Evolutionary conservation across 1,140 invertebrate genomes (phyloP).

Genomic region (Whitmania pigra): DNA sequence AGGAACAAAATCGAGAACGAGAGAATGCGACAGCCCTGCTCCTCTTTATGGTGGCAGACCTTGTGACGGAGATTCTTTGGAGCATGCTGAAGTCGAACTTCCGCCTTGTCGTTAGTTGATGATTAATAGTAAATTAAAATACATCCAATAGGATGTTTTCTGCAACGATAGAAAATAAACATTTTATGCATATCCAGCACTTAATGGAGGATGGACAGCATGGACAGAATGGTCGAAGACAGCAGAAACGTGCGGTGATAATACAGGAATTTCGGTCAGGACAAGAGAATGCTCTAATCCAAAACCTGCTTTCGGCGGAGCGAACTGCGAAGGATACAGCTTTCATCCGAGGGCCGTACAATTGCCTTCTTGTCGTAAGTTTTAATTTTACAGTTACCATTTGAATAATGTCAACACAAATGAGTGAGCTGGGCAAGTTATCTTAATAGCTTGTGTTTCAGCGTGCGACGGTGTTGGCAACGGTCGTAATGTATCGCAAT

Average conservation of each 20-base stretch:
- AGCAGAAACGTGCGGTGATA: slow-evolving; percentile 44
- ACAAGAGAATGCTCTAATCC: slow-evolving; percentile 55
- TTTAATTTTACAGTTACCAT: too few relatives aligned
- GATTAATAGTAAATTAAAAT: too few relatives aligned
- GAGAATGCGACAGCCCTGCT: slow-evolving; percentile 54
- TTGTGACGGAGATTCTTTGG: slow-evolving; percentile 48
- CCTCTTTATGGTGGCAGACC: slow-evolving; percentile 51
- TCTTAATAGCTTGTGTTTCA: slow-evolving; percentile 51
- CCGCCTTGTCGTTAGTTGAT: too few relatives aligned
- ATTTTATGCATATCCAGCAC: neutral
- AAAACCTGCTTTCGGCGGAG: slow-evolving; percentile 48
- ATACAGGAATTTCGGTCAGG: slow-evolving; percentile 55
- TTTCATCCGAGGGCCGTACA: neutral
- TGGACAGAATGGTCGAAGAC: slow-evolving; percentile 30
- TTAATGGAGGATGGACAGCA: slow-evolving; percentile 18
- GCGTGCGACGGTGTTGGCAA: slow-evolving; percentile 48
- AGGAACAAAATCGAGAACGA: slow-evolving; percentile 48
- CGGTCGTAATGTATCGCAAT: slow-evolving; percentile 53
- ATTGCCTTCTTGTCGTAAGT: slow-evolving; percentile 8
- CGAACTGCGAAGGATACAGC: slow-evolving; percentile 7
- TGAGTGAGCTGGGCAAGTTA: neutral
- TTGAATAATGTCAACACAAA: too few relatives aligned
- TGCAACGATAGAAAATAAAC: too few relatives aligned
- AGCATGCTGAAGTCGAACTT: neutral
- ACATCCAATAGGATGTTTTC: too few relatives aligned